Percentiles rank a stretch among this genome's conserved stretches.
Conservation (phyloP, 2,113 vertebrate genomes). For the Atherinomorus stipes region DNA sequence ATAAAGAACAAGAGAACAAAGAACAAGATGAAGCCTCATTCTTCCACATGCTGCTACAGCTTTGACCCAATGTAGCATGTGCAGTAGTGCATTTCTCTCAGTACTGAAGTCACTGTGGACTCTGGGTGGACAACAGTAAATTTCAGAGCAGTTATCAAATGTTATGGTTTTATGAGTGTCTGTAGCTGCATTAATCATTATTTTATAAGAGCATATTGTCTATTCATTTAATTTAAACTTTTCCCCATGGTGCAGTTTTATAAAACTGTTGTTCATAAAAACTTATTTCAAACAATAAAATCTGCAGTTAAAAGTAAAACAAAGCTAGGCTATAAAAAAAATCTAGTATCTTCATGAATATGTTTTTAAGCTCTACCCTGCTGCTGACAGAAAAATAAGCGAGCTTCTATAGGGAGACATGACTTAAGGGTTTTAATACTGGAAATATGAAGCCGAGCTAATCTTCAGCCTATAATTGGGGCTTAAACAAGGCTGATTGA, state of each 20-base stretch:
- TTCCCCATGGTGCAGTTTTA: background rate
- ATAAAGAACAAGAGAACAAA: background rate
- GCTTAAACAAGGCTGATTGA: background rate
- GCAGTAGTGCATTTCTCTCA: too few relatives aligned
- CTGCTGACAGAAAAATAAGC: too few relatives aligned
- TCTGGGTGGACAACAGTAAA: too few relatives aligned
- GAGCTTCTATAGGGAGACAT: background rate
- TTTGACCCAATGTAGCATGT: background rate
- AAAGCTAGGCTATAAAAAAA: too few relatives aligned
- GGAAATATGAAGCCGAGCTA: background rate
- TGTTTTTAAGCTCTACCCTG: too few relatives aligned
- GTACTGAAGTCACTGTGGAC: too few relatives aligned
- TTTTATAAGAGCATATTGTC: background rate
- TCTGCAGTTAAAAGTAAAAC: background rate
- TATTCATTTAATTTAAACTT: constrained; percentile 2
- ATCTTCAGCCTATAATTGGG: constrained; percentile 4
- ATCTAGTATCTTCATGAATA: too few relatives aligned
- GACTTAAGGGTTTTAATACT: constrained; percentile 10
- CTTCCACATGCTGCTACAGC: background rate
- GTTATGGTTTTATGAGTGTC: constrained; percentile 1
- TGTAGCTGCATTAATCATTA: background rate
- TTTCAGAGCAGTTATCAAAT: background rate
- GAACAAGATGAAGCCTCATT: background rate
- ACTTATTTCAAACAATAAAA: background rate
- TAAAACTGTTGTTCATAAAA: constrained; percentile 3